A percentile compares a stretch with the other conserved stretches of the same genome.
Evolutionary conservation across 53 echinoderm and acorn worm genomes (phyloP).

Genomic region (Paelopatides confundens): DNA sequence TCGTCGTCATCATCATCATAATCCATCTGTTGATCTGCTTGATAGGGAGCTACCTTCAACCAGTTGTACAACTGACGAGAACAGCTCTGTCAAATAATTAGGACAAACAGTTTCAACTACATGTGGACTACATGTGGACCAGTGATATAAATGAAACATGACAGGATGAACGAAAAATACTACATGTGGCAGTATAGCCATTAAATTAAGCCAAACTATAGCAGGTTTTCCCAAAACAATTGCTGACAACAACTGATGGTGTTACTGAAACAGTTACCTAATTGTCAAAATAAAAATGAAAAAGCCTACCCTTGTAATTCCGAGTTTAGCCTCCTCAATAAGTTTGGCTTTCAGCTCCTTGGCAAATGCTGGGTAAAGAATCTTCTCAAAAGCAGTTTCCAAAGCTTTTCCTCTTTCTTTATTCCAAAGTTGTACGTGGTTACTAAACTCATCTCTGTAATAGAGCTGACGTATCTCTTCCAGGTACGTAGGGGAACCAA

Average conservation of each 20-base stretch:
- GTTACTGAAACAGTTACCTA: too few relatives aligned
- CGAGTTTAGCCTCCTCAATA: slow-evolving; percentile 88
- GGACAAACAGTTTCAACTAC: too few relatives aligned
- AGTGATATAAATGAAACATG: too few relatives aligned
- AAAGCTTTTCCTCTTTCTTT: slow-evolving; percentile 79
- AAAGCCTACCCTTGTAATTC: slow-evolving; percentile 82
- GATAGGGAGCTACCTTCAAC: slow-evolving; percentile 94
- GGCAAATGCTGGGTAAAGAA: slow-evolving; percentile 89
- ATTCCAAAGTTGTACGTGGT: slow-evolving; percentile 94
- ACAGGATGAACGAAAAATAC: too few relatives aligned
- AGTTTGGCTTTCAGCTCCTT: slow-evolving; percentile 90
- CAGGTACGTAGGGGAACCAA: slow-evolving; percentile 69
- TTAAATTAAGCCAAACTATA: background rate
- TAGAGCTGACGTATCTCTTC: slow-evolving; percentile 98
- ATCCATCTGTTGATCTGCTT: slow-evolving; percentile 94
- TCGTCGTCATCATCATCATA: slow-evolving; percentile 95
- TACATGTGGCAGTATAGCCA: too few relatives aligned
- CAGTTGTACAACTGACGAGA: slow-evolving; percentile 89
- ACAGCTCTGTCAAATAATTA: slow-evolving; percentile 68
- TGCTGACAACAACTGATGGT: too few relatives aligned
- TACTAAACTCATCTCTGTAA: slow-evolving; percentile 97
- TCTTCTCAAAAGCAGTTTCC: slow-evolving; percentile 86
- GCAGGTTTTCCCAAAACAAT: too few relatives aligned
- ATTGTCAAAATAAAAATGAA: too few relatives aligned
- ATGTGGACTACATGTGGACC: too few relatives aligned